phyloP scores from a whole-genome alignment of 2,797 vertebrate genomes.

The Enteromius mattozi region DNA sequence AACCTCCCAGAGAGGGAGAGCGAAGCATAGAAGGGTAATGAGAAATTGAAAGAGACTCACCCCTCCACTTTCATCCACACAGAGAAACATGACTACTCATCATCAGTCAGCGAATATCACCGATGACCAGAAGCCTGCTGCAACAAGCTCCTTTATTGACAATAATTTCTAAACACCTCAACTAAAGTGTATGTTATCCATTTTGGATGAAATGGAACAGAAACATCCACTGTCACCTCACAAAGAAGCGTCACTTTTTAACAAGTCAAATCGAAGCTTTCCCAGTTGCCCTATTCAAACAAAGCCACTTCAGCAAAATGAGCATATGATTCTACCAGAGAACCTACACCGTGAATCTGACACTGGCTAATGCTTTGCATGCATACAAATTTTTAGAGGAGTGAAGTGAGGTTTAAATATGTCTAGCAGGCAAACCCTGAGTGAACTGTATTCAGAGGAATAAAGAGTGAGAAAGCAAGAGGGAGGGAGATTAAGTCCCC shows the following conservation, averaged over 20 bases:
- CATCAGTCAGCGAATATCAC: background rate
- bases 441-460: background rate
- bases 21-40: background rate
- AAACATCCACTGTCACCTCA: background rate
- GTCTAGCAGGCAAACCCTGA: background rate
- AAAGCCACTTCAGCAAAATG: background rate
- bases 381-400: background rate
- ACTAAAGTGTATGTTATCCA: background rate
- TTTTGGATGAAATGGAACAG: background rate
- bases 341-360: background rate
- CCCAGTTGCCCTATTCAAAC: background rate
- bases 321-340: background rate
- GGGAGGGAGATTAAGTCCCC: background rate
- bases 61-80: background rate
- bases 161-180: background rate
- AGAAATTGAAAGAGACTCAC: background rate
- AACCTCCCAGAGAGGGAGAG: conserved; percentile 19
- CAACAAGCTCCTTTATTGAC: background rate
- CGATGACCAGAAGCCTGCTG: background rate
- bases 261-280: background rate
- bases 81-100: conserved; percentile 9
- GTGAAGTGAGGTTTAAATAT: background rate
- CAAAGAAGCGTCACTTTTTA: background rate
- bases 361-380: background rate
- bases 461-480: background rate